Evolutionary conservation across 2,888 invertebrate genomes (phyloP), one percentile per base, ranked within the genome.

Genomic region (Catocala fraxini): DNA sequence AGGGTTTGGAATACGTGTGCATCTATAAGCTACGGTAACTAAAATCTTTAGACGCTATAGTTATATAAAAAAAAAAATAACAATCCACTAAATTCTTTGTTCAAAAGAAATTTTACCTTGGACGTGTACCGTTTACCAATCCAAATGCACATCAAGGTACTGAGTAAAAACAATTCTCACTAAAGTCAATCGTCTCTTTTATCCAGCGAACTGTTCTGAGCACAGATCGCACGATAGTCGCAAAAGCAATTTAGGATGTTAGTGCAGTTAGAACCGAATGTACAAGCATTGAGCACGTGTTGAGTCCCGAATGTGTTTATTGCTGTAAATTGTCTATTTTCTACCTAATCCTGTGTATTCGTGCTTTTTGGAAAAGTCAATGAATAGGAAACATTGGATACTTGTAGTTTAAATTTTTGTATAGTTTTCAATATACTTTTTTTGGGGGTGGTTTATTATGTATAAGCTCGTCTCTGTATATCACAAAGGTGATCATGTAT

Each of bases 211-310:
- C 35, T 43, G 25, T 39, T 48, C 39, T n/a, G 35, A 45, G 6
- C 45, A 39, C 11, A 25, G 45, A 45, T 51, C 34, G 46, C 41
- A 61, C 56, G 49, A 58, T 45, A 51, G 45, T 67, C 48, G 68
- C 46, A 66, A 65, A 64, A 66, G 59, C 65, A 57, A 70, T 62
- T 56, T 59, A 65, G 57, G 68, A 73, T 71, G 70, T 80, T 70
- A 64, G 64, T 64, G 66, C 71, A 74, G 65, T 71, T 65, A 65
- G 47, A 63, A 65, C 62, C 64, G 57, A 61, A 64, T 60, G 59
- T 61, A 71, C 63, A 75, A 65, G 68, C 68, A 55, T 11, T 51
- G 55, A 68, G 63, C 65, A 68, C 71, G 61, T 59, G 62, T 56
- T 55, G 55, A 52, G 53, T 63, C 25, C 45, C 2, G 53, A 62